phyloP scores from a whole-genome alignment of 2,888 invertebrate species.

The Agrilus biguttatus region DNA sequence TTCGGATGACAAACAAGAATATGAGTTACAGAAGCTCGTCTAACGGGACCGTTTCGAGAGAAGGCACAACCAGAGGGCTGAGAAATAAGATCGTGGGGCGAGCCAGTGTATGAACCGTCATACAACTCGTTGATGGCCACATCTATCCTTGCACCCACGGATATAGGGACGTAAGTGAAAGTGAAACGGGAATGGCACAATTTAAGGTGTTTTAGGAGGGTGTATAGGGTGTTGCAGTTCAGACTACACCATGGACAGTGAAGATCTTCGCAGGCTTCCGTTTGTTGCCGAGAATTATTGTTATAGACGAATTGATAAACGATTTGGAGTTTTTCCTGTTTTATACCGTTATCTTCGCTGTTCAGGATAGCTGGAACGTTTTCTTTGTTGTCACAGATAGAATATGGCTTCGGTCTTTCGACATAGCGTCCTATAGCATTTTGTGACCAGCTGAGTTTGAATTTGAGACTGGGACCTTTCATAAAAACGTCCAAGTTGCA shows the following conservation, averaged over 20 bases:
- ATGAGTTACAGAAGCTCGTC: constrained; percentile 62
- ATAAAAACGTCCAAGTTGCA: constrained; percentile 56
- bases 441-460: constrained; percentile 72
- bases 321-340: constrained; percentile 53
- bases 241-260: constrained; percentile 94
- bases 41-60: constrained; percentile 52
- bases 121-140: constrained; percentile 90
- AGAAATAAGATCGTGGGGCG: constrained; percentile 75
- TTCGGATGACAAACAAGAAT: constrained; percentile 65
- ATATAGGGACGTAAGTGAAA: constrained; percentile 75
- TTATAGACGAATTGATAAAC: constrained; percentile 94
- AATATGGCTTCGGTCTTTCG: constrained; percentile 47
- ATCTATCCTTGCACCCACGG: constrained; percentile 71
- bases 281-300: constrained; percentile 88
- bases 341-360: constrained; percentile 23
- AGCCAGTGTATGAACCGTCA: constrained; percentile 90
- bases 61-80: constrained; percentile 57
- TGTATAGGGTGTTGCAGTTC: constrained; percentile 76
- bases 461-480: constrained; percentile 69
- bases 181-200: constrained; percentile 87
- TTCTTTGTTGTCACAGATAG: constrained; percentile 28
- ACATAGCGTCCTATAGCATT: constrained; percentile 52
- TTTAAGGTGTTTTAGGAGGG: constrained; percentile 84
- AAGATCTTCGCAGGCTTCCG: constrained; percentile 84
- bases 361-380: constrained; percentile 22